These are phyloP conservation scores for Dicrostonyx torquatus DNA, from an alignment of 2,797 vertebrate species.

Conservation along the genomic window DNA sequence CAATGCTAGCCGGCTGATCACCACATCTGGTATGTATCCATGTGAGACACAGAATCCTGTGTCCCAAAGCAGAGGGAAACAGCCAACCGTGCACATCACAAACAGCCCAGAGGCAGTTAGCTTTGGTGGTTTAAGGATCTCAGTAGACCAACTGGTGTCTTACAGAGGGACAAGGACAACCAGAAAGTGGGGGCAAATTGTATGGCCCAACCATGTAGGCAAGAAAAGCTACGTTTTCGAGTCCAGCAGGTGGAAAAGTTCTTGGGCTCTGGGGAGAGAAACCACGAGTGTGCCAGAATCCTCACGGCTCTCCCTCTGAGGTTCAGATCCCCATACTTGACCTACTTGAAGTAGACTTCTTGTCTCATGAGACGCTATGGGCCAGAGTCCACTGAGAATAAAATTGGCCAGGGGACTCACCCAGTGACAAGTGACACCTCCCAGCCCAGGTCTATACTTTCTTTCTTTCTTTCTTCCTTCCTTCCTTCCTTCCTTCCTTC, in stretches of 20 bases:
- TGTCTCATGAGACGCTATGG: background rate
- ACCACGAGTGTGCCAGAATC: background rate
- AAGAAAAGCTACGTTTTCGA: rapidly evolving
- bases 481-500: no score
- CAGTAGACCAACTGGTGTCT: background rate
- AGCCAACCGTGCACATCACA: rapidly evolving
- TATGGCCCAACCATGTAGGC: rapidly evolving
- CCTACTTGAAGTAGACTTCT: background rate
- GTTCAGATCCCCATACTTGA: background rate
- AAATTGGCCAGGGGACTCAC: rapidly evolving
- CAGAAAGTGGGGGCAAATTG: rapidly evolving
- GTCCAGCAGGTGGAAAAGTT: background rate
- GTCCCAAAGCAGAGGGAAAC: rapidly evolving
- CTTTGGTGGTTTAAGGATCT: rapidly evolving
- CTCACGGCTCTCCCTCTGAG: background rate
- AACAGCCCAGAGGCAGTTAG: background rate
- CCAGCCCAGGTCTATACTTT: background rate
- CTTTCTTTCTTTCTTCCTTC: no score
- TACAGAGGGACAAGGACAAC: background rate
- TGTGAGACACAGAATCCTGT: rapidly evolving
- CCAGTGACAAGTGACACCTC: background rate
- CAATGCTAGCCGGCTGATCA: rapidly evolving
- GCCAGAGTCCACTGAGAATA: background rate
- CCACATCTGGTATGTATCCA: rapidly evolving
- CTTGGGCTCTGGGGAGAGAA: background rate